phyloP scores from a whole-genome alignment of 2,888 invertebrate genomes.

The Molorchus minor region DNA sequence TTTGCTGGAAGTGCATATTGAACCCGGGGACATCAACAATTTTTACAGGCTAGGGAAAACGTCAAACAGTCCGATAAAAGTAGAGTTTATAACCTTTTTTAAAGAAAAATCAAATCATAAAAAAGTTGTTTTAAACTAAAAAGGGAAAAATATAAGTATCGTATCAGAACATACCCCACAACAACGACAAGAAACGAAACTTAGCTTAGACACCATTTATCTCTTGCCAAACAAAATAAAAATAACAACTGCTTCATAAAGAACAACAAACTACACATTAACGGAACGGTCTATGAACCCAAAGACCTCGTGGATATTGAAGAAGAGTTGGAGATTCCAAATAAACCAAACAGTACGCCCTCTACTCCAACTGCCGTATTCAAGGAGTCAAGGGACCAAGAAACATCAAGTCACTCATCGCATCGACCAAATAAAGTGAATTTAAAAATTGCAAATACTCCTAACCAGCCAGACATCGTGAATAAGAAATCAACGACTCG shows the following conservation, averaged over 20 bases:
- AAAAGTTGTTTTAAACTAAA: neutral
- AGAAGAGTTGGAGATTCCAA: neutral
- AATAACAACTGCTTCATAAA: neutral
- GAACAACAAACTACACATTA: neutral
- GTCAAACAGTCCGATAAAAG: no score
- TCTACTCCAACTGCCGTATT: neutral
- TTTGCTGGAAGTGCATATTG: no score
- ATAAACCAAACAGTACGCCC: neutral
- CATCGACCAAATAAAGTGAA: neutral
- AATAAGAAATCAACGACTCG: neutral
- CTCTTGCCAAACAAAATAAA: neutral
- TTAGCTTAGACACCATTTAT: neutral
- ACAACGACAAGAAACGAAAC: neutral
- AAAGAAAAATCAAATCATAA: neutral
- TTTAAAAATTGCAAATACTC: neutral
- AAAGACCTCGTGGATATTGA: neutral
- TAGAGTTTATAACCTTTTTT: neutral
- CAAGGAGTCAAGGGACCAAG: neutral
- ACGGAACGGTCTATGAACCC: neutral
- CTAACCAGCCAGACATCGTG: neutral
- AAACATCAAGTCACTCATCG: neutral
- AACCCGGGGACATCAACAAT: no score
- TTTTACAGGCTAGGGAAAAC: no score
- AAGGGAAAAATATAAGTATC: neutral
- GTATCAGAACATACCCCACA: neutral